phyloP scores from a whole-genome alignment of 1,140 invertebrate species.

The silkworm (Bombyx mori) region DNA sequence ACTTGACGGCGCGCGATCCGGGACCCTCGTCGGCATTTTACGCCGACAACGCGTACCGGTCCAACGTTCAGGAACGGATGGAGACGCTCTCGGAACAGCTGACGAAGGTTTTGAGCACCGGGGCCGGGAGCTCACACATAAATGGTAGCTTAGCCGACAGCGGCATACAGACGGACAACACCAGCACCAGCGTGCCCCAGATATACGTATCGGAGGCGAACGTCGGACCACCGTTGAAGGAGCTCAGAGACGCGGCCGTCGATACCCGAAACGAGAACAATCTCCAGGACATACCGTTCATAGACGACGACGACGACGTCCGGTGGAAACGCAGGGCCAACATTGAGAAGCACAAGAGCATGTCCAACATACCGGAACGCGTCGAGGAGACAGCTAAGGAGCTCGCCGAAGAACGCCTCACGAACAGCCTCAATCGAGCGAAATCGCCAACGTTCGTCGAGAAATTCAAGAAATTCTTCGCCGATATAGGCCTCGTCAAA shows the following conservation, averaged over 20 bases:
- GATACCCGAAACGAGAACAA: slow-evolving; percentile 62
- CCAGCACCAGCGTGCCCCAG: slow-evolving; percentile 54
- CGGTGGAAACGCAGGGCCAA: slow-evolving; percentile 32
- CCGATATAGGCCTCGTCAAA: slow-evolving; percentile 54
- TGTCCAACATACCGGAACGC: slow-evolving; percentile 55
- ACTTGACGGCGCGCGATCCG: slow-evolving; percentile 32
- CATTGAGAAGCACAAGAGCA: slow-evolving; percentile 55
- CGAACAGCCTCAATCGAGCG: slow-evolving; percentile 50
- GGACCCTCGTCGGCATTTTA: slow-evolving; percentile 33
- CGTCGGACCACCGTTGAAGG: slow-evolving; percentile 26
- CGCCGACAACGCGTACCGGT: slow-evolving; percentile 42
- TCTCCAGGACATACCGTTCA: slow-evolving; percentile 61
- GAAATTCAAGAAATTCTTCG: slow-evolving; percentile 63
- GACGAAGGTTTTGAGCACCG: slow-evolving; percentile 54
- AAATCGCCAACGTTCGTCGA: slow-evolving; percentile 62
- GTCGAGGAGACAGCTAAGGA: slow-evolving; percentile 49
- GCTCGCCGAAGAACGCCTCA: slow-evolving; percentile 41
- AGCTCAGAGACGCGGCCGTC: slow-evolving; percentile 51
- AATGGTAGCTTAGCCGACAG: slow-evolving; percentile 61
- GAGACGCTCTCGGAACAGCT: slow-evolving; percentile 52
- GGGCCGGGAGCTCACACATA: slow-evolving; percentile 56
- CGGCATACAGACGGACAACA: slow-evolving; percentile 62
- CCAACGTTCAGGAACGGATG: slow-evolving; percentile 43
- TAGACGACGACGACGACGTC: slow-evolving; percentile 57
- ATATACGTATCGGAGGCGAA: slow-evolving; percentile 47